A percentile compares a stretch with the other conserved stretches of the same genome.
Conservation (phyloP, 2,888 invertebrate genomes). For the Erannis defoliaria region DNA sequence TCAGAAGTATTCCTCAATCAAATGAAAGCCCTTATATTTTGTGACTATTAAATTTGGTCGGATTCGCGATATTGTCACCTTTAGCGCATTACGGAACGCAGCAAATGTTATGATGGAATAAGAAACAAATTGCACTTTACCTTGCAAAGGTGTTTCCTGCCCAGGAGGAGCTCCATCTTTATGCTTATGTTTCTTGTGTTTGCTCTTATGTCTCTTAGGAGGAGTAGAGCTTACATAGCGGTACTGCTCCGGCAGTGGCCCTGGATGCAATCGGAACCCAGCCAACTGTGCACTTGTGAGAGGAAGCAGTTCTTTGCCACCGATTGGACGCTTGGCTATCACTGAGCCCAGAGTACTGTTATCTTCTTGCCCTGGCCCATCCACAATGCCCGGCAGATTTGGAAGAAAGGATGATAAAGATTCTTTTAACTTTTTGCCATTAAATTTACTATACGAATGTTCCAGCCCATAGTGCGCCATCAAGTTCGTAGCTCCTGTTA, state of each 20-base stretch:
- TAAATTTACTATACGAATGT: conserved; percentile 99
- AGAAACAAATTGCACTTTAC: conserved; percentile 58
- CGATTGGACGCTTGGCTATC: conserved; percentile 98
- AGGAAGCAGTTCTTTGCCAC: conserved; percentile 94
- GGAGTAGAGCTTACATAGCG: conserved; percentile 96
- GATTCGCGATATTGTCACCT: too few relatives aligned
- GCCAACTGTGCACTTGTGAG: conserved; percentile 95
- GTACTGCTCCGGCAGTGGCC: conserved; percentile 98
- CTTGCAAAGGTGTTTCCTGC: conserved; percentile 91
- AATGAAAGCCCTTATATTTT: too few relatives aligned
- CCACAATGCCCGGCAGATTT: conserved; percentile 97
- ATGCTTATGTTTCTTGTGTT: conserved; percentile 97
- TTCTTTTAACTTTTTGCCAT: conserved; percentile 98
- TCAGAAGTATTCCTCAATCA: too few relatives aligned
- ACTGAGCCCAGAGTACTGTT: conserved; percentile 96
- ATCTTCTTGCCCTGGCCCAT: conserved; percentile 94
- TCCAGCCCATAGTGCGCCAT: conserved; percentile 98
- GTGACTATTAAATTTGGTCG: too few relatives aligned
- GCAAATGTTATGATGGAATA: background rate
- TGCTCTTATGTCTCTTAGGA: conserved; percentile 97
- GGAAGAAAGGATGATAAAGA: conserved; percentile 98
- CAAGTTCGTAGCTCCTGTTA: conserved; percentile 98
- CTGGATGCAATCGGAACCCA: conserved; percentile 97
- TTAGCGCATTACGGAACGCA: too few relatives aligned
- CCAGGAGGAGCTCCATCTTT: conserved; percentile 93